Evolutionary conservation across 2,113 vertebrate genomes (phyloP), one percentile per base, ranked within the genome.

Genomic region (Saguinus imperator): DNA sequence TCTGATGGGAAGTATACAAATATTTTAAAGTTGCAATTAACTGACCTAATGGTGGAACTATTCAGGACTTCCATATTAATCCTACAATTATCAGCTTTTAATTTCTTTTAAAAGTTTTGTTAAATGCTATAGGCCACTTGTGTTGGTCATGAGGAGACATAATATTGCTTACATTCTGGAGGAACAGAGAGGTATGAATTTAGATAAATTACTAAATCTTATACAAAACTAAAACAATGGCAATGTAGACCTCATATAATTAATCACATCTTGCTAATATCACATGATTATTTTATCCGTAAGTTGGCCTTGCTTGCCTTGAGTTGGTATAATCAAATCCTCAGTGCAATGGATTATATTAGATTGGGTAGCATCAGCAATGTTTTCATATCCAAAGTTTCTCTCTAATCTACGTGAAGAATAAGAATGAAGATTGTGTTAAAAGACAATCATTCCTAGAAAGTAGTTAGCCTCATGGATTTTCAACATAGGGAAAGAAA

Each of bases 1-100:
- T 89, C 64, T 76, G 57, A 48, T 85, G n/a, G 37, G 76, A 76
- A 35, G 32, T 20, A 84, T 29, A 48, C 75, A 48, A 2, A 13
- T 48, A 89, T 89, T 76, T 70, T 81, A 61, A 82, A 84, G 29
- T 96, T 96, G 70, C 64, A 87, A 76, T 76, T 94, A 92, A 61
- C 37, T 89, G 68, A 79, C 35, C n/a, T 86, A 61, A 29, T 82
- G 17, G 52, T 57, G 3, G 32, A 55, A 72, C 50, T 43, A 21
- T 57, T 88, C 87, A 68, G 58, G 27, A 91, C 7, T 79, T 21
- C 25, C 32, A 57, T 52, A 50, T n/a, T 61, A 57, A 87, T 58
- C 50, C 72, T 77, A 43, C 87, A 94, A 92, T 66, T 37, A 40
- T 52, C 13, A 40, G 27, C 21, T 70, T 16, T 90, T 94, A 43